Conservation (phyloP, 2,797 vertebrate genomes). For the Chiloscyllium punctatum region DNA sequence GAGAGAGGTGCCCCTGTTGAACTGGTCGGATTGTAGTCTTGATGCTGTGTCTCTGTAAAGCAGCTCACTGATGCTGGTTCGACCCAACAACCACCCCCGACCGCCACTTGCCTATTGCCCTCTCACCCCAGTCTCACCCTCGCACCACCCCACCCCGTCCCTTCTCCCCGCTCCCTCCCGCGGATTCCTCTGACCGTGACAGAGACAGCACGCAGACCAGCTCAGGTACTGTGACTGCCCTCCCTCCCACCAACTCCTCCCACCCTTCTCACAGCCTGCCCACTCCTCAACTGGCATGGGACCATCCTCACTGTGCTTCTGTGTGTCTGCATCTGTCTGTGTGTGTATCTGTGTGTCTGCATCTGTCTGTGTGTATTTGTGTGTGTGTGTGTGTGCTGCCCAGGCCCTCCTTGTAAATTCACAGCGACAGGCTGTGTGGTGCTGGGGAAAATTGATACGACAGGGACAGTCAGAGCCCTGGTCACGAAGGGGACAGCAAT, state of each 20-base stretch:
- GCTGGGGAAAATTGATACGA: conserved; percentile 96
- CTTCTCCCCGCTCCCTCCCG: conserved; percentile 22
- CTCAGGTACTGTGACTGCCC: not conserved
- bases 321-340: conserved; percentile 65
- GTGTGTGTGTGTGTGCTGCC: no score
- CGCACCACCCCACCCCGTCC: not conserved
- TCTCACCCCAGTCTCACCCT: not conserved
- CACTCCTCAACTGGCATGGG: not conserved
- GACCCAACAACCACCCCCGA: not conserved
- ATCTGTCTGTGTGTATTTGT: conserved; percentile 67
- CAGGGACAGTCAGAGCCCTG: conserved; percentile 88
- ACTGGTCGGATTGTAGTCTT: not conserved
- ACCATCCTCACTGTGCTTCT: conserved; percentile 58
- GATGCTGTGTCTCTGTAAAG: not conserved
- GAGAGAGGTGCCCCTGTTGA: conserved; percentile 74
- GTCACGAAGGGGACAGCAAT: conserved; percentile 95
- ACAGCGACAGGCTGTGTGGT: conserved; percentile 91
- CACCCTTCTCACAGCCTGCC: no score
- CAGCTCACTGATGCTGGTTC: not conserved
- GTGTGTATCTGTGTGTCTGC: conserved; percentile 65
- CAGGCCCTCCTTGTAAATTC: conserved; percentile 75
- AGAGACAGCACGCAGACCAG: not conserved
- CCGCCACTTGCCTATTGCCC: not conserved
- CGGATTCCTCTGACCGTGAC: not conserved
- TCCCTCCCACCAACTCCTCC: not conserved